Conservation (phyloP, 2,888 invertebrate species). For the Mayetiola destructor region DNA sequence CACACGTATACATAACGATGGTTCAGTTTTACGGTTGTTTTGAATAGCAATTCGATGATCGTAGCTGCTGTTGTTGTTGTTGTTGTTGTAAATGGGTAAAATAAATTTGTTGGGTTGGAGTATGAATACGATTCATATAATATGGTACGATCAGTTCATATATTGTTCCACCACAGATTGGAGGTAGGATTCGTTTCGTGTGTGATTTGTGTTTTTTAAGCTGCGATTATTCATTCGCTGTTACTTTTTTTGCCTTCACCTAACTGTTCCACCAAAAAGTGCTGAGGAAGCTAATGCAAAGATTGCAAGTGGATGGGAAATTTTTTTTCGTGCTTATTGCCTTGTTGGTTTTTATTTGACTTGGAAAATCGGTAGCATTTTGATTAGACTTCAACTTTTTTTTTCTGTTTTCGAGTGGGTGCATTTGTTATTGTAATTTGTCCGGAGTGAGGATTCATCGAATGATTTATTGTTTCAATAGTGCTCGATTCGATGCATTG, state of each 20-base stretch:
- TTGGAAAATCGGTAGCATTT: neutral
- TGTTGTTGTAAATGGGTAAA: constrained; percentile 13
- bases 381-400: too few species aligned
- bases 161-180: constrained; percentile 21
- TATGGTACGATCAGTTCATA: constrained; percentile 19
- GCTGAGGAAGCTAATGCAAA: neutral
- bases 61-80: neutral
- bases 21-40: neutral
- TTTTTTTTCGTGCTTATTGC: constrained; percentile 2
- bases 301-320: neutral
- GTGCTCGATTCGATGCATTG: neutral
- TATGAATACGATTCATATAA: constrained; percentile 15
- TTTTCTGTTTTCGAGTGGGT: too few species aligned
- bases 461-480: neutral
- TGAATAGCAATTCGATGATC: neutral
- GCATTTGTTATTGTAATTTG: too few species aligned
- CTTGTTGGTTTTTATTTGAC: neutral
- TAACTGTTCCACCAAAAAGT: constrained; percentile 10
- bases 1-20: too few species aligned
- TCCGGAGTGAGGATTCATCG: too few species aligned
- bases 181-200: constrained; percentile 19
- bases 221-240: too few species aligned
- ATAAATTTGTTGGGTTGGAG: constrained; percentile 15
- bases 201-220: constrained; percentile 16
- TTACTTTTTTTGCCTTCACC: too few species aligned